phyloP scores from a whole-genome alignment of 2,888 invertebrate species.

The Acleris literana region DNA sequence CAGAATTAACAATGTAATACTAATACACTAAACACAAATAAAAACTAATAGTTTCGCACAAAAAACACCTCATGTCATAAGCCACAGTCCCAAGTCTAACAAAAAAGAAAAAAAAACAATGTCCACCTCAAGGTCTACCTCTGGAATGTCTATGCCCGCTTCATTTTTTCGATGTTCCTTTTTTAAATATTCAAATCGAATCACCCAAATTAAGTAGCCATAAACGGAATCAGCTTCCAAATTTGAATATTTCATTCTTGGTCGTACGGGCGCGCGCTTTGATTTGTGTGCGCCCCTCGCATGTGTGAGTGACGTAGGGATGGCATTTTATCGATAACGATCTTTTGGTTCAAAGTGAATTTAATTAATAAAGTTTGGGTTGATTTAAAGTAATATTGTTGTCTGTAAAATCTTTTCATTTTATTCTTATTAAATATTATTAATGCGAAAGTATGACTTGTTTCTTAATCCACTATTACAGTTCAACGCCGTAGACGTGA shows the following conservation, averaged over 20 bases:
- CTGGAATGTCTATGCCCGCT: slow-evolving; percentile 73
- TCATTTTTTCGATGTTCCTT: slow-evolving; percentile 66
- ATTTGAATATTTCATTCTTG: slow-evolving; percentile 83
- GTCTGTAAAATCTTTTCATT: background rate
- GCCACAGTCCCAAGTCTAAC: slow-evolving; percentile 43
- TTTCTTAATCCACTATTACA: no score
- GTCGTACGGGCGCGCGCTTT: slow-evolving; percentile 70
- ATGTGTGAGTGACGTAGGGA: slow-evolving; percentile 59
- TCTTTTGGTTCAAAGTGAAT: background rate
- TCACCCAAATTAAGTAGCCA: slow-evolving; percentile 84
- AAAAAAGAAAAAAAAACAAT: slow-evolving; percentile 39
- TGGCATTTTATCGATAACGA: slow-evolving; percentile 46
- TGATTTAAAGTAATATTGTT: background rate
- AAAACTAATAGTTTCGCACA: slow-evolving; percentile 25
- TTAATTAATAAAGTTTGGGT: background rate
- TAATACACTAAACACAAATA: background rate
- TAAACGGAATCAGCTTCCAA: slow-evolving; percentile 84
- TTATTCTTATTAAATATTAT: background rate
- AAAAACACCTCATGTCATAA: slow-evolving; percentile 12
- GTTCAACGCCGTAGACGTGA: no score
- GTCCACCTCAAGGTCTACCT: slow-evolving; percentile 43
- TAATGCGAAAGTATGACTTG: background rate
- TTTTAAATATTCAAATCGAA: slow-evolving; percentile 82
- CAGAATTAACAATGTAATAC: no score
- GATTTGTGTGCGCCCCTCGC: slow-evolving; percentile 64